Evolutionary conservation across 2,797 vertebrate genomes (phyloP).

Genomic region (Mormyrops attenuatus): DNA sequence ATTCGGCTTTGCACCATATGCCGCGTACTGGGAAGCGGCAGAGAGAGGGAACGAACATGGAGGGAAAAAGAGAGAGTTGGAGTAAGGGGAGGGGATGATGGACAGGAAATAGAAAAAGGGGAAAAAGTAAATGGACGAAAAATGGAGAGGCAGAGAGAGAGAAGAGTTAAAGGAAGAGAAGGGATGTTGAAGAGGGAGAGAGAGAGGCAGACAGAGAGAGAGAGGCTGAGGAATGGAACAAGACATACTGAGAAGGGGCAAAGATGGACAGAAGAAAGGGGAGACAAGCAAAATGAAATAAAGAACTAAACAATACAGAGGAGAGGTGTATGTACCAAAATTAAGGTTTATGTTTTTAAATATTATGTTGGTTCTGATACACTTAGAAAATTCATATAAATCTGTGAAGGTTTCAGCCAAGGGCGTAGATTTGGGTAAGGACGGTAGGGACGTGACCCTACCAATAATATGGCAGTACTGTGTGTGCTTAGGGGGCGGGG

Average conservation of each 20-base stretch:
- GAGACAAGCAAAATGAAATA: not conserved
- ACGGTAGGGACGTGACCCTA: not conserved
- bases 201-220: not conserved
- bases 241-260: not conserved
- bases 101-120: conserved; percentile 14
- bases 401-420: not conserved
- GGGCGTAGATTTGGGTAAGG: not conserved
- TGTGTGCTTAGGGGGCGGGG: not conserved
- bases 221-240: not conserved
- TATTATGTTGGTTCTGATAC: not conserved
- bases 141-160: conserved; percentile 11
- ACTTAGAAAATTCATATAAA: not conserved
- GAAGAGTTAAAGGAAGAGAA: not conserved
- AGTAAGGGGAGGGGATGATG: not conserved
- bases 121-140: conserved; percentile 15
- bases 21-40: not conserved
- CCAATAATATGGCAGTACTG: not conserved
- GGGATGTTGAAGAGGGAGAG: not conserved
- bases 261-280: not conserved
- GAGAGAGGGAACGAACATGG: not conserved
- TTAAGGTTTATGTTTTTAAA: not conserved
- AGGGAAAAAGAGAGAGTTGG: not conserved
- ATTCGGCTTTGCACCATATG: conserved; percentile 12
- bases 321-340: not conserved
- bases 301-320: not conserved